A percentile compares a stretch with the other conserved stretches of the same genome.
Conservation (phyloP, 2,888 invertebrate genomes). For the Cistogaster globosa region DNA sequence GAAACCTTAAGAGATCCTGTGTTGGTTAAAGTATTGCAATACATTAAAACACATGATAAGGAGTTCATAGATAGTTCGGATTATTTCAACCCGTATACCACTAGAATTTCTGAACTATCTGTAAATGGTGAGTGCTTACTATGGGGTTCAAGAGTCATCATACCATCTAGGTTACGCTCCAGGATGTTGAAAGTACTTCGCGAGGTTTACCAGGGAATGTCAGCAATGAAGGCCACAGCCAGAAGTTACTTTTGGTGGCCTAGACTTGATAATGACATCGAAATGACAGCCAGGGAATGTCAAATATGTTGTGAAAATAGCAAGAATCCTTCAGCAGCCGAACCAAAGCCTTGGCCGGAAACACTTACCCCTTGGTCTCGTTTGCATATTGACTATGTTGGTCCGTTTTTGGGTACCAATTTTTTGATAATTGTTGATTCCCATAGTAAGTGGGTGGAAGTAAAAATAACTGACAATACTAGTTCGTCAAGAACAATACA, state of each 20-base stretch:
- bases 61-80: slow-evolving; percentile 28
- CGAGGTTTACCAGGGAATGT: slow-evolving; percentile 45
- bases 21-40: slow-evolving; percentile 12
- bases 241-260: slow-evolving; percentile 65
- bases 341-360: too few species aligned
- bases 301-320: slow-evolving; percentile 23
- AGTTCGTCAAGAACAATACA: slow-evolving; percentile 20
- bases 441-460: slow-evolving; percentile 56
- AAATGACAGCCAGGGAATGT: slow-evolving; percentile 40
- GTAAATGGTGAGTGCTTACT: slow-evolving; percentile 45
- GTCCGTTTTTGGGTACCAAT: slow-evolving; percentile 55
- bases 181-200: slow-evolving; percentile 18
- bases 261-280: slow-evolving; percentile 39
- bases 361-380: slow-evolving; percentile 21
- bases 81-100: slow-evolving; percentile 33
- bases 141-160: slow-evolving; percentile 41
- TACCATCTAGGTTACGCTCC: neutral
- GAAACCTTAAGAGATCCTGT: slow-evolving; percentile 16
- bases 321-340: too few species aligned
- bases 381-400: slow-evolving; percentile 65
- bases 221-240: slow-evolving; percentile 52
- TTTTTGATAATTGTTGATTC: slow-evolving; percentile 65
- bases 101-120: slow-evolving; percentile 35
- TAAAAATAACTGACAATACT: slow-evolving; percentile 18
- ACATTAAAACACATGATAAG: neutral